Conservation (phyloP, 2,888 invertebrate species). For the Tyria jacobaeae region DNA sequence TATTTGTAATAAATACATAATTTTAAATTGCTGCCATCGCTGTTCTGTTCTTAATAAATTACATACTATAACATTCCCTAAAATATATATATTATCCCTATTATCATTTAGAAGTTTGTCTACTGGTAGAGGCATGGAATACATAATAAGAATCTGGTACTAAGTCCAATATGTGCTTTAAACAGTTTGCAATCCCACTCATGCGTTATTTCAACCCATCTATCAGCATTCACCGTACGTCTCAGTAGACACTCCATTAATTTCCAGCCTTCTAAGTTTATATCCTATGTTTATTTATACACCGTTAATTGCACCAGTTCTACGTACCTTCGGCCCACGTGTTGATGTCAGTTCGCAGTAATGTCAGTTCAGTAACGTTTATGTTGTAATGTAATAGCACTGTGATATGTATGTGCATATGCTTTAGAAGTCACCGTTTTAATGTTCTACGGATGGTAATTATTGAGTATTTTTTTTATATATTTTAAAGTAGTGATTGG, state of each 20-base stretch:
- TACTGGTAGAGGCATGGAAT: background rate
- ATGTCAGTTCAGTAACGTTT: constrained; percentile 17
- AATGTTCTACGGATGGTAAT: no score
- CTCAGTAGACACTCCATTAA: constrained; percentile 12
- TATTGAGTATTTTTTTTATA: no score
- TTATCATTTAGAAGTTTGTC: background rate
- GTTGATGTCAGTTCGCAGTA: constrained; percentile 48
- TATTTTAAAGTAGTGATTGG: background rate
- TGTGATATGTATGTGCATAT: background rate
- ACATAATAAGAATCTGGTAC: background rate
- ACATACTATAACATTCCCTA: no score
- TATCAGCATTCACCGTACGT: constrained; percentile 10
- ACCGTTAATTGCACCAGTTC: constrained; percentile 58
- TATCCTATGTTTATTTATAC: constrained; percentile 51
- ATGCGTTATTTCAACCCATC: background rate
- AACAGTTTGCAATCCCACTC: constrained; percentile 2
- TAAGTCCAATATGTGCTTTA: background rate
- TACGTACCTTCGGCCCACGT: constrained; percentile 63
- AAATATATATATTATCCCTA: no score
- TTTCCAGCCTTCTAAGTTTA: constrained; percentile 24
- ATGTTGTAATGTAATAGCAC: constrained; percentile 11
- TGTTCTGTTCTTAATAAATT: no score
- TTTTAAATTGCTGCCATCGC: no score
- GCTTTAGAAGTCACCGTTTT: background rate
- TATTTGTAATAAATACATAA: no score